Evolutionary conservation across 1,140 invertebrate genomes (phyloP), one percentile per base, ranked within the genome.

Genomic region (Pollicipes pollicipes): DNA sequence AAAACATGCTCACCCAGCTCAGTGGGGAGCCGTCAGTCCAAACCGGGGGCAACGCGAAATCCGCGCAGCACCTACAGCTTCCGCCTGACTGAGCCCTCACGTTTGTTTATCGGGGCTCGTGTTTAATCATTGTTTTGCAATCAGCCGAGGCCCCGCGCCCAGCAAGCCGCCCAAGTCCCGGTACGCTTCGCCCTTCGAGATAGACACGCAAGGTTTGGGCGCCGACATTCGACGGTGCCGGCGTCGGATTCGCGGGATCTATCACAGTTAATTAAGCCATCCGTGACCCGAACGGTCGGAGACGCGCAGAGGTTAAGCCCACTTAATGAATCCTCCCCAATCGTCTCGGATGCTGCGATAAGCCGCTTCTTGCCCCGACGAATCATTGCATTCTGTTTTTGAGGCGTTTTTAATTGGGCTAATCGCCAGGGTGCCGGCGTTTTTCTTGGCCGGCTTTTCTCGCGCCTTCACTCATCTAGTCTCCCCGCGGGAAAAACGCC

Each of bases 371-470:
- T 58, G 45, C 45, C 45, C 13, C 45, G 2, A 21, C 45, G 45
- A 58, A 58, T 58, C 45, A 58, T 58, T 58, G 45, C 45, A 58
- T 58, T 58, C 24, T 58, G 45, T 58, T 58, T 58, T 58, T 58
- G 45, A 58, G 8, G 45, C 45, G 45, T 58, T 58, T 58, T 58
- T 58, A 58, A 58, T 58, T 58, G 45, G 45, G 45, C 45, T 58
- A 58, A 58, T 58, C 45, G 45, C 45, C 45, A 21, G 45, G 45
- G 45, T 24, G 45, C 45, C 45, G 2, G 45, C 21, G 45, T 58
- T 58, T 58, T 58, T 58, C 2, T 21, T 21, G 45, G 8, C 8
- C 2, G 45, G 45, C 45, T 58, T 58, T 58, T 58, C 45, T 58
- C 45, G 45, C 45, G 45, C 45, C 45, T 58, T 58, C 45, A 58